phyloP scores from a whole-genome alignment of 2,797 vertebrate species.

The Lemur catta region DNA sequence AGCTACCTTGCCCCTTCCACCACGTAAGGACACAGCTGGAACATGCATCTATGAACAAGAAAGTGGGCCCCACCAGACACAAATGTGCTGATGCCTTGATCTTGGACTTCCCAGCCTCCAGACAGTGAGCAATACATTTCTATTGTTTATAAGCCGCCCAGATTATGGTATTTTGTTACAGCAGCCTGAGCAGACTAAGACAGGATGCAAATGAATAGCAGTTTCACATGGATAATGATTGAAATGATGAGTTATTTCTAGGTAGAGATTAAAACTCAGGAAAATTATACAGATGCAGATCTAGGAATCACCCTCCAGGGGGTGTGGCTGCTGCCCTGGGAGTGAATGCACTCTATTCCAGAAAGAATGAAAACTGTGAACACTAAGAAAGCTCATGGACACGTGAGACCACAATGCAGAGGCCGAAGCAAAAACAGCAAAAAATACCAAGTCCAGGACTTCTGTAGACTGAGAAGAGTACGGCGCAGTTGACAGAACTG shows the following conservation, averaged over 20 bases:
- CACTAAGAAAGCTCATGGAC: neutral
- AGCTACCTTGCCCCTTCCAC: neutral
- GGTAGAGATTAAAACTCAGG: neutral
- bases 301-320: neutral
- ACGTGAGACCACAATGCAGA: neutral
- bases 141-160: neutral
- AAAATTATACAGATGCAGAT: neutral
- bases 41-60: neutral
- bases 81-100: neutral
- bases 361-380: neutral
- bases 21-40: neutral
- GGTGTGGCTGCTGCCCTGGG: too few species aligned
- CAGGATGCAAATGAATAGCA: neutral
- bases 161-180: neutral
- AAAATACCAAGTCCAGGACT: neutral
- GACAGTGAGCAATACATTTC: neutral
- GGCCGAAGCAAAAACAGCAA: neutral
- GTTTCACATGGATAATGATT: neutral
- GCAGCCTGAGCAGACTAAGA: neutral
- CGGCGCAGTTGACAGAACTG: neutral
- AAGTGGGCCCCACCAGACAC: neutral
- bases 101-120: neutral
- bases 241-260: neutral
- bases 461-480: neutral
- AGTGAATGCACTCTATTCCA: neutral